Base-by-base conservation (phyloP, 2,797 vertebrate species). In the Enteromius unitaeniatus region DNA sequence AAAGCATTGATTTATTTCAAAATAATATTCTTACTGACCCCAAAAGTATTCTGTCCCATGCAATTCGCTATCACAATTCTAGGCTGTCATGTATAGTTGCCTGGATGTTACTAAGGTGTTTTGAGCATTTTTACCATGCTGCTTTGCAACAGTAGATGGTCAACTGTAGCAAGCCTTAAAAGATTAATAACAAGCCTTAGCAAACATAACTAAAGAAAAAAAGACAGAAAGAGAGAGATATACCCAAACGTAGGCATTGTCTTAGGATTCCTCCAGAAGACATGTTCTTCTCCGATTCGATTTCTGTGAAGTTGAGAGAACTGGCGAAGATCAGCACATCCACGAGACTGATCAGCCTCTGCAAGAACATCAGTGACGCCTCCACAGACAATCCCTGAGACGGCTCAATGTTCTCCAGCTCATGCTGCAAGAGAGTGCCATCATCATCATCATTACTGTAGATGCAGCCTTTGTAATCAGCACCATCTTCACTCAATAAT, bases 241-340 rank as follows among this genome's bases (percentile, higher is more conserved):
- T 69, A 99, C 98, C 98, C 6, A 99, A 93, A 77, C 98, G 96
- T 75, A 99, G 97, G 93, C 97, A 98, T 68, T 99, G 98, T 17
- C 98, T 94, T 58, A 99, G 92, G 93, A 99, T 94, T 90, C 98
- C 98, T 87, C 98, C 98, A 15, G 97, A 97, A 1, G 98, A 98
- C 97, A 99, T 98, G 92, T 98, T 99, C 91, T 99, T 99, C 95
- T 99, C 98, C 17, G 97, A 96, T 90, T 99, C 98, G 81, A 99
- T 98, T 95, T 99, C 98, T 0, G 96, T 95, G 92, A 99, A 99
- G 93, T 96, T 97, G 81, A 99, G 96, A 34, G 97, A 97, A 91
- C 98, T 99, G 92, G 98, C 97, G 88, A 99, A 99, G 92, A 99
- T 96, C 78, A 99, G 95, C n/a, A 98, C 97, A 79, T 99, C 98